Conservation (phyloP, 2,113 vertebrate species). For the Odontesthes bonariensis region DNA sequence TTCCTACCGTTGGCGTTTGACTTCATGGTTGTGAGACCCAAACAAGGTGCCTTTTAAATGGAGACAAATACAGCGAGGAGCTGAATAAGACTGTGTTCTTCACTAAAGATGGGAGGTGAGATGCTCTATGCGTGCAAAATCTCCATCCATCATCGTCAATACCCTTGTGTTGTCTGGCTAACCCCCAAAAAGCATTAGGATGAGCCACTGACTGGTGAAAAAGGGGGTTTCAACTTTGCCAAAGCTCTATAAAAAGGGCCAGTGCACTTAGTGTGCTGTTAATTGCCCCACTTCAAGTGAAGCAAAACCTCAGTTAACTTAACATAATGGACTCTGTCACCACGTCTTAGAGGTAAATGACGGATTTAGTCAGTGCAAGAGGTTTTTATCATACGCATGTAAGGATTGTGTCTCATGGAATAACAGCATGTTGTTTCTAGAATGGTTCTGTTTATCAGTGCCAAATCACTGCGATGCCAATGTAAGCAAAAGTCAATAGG, state of each 20-base stretch:
- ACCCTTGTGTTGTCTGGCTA: constrained; percentile 67
- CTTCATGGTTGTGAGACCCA: constrained; percentile 19
- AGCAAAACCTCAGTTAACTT: constrained; percentile 62
- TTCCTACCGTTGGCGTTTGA: constrained; percentile 26
- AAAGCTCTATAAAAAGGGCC: constrained; percentile 67
- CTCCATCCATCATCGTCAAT: constrained; percentile 74
- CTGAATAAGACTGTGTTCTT: constrained; percentile 31
- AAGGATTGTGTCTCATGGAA: constrained; percentile 26
- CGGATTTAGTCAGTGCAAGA: constrained; percentile 17
- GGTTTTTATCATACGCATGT: constrained; percentile 17
- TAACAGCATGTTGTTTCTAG: not conserved
- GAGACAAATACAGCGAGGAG: constrained; percentile 31
- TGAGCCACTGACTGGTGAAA: constrained; percentile 73
- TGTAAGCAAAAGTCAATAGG: too few species aligned
- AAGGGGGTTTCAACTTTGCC: constrained; percentile 68
- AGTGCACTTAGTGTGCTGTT: constrained; percentile 67
- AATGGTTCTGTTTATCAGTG: not conserved
- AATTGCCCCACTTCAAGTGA: constrained; percentile 70
- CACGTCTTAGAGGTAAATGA: constrained; percentile 38
- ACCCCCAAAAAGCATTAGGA: constrained; percentile 53
- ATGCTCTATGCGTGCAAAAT: constrained; percentile 63
- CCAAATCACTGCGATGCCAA: not conserved
- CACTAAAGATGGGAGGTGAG: constrained; percentile 39
- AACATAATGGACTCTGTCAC: constrained; percentile 71
- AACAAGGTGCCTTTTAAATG: constrained; percentile 25